Conservation (phyloP, 1,140 invertebrate species). For the Phenacoccus solenopsis region DNA sequence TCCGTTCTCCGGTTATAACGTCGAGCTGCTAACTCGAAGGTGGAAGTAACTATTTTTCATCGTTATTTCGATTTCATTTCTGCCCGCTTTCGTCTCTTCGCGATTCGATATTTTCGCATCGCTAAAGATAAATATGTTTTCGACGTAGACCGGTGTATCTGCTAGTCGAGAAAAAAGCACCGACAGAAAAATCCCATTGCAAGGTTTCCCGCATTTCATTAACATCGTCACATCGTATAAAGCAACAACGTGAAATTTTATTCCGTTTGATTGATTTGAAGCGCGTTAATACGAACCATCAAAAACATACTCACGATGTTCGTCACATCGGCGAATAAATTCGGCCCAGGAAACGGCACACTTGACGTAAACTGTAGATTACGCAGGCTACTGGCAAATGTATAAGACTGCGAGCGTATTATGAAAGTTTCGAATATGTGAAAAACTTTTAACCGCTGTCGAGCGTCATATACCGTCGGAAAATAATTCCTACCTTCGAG, state of each 20-base stretch:
- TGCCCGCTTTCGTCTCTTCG: no score
- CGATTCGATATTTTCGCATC: no score
- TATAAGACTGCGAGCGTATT: neutral
- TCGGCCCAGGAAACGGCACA: neutral
- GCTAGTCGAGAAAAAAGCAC: no score
- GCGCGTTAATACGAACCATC: neutral
- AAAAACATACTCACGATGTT: neutral
- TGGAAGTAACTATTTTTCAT: no score
- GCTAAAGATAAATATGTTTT: no score
- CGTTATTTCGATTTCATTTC: no score
- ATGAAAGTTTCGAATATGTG: neutral
- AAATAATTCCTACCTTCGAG: neutral
- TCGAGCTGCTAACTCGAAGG: no score
- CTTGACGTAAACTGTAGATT: neutral
- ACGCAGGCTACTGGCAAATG: neutral
- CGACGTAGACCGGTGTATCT: no score
- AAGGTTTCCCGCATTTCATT: neutral
- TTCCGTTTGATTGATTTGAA: neutral
- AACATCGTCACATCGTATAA: no score
- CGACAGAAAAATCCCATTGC: no score
- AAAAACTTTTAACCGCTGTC: neutral
- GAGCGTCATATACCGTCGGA: neutral
- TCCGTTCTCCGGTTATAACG: no score
- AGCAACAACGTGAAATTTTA: neutral
- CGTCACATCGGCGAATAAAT: neutral